Base-by-base conservation (phyloP, 2,797 vertebrate genomes). In the Eptatretus atami region DNA sequence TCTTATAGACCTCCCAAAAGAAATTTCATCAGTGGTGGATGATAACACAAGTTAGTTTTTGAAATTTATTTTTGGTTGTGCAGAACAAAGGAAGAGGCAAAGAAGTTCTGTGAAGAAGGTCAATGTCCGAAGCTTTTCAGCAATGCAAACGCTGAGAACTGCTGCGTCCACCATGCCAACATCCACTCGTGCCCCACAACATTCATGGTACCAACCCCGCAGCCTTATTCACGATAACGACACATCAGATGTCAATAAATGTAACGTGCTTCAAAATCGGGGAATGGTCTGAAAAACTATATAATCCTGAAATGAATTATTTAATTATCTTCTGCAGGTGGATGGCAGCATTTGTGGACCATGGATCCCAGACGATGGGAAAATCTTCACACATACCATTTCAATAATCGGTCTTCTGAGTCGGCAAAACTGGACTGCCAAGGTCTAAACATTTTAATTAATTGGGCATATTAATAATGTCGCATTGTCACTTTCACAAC, bases 151-250 rank as follows among this genome's bases (percentile, higher is more conserved):
- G 73, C 67, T 9, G 77, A 83, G 6, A 82, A 82, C 71, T 83
- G 81, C 75, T 83, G 78, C 69, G 76, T 84, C 19, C 72, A 84
- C 63, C 81, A 85, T 1, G 77, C 80, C 13, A 83, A 83, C 69
- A 79, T 85, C 68, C 82, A 82, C 72, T 85, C 81, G 68, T 84
- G 81, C 64, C 82, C 78, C 0, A 71, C 86, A 72, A 74, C 75
- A 53, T 78, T 75, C 65, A 74, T 76, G 71, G 74, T 63, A 54
- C 69, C 69, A 73, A 63, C 10, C 24, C 65, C 3, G 11, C 31
- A 44, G 31, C 4, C 31, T 44, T 44, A 44, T 44, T 44, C 31
- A 44, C 31, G 2, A 44, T 44, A 4, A 44, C 6, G 31, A 44
- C 31, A 44, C 31, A 8, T 44, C 31, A 44, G 31, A 44, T 44